These are phyloP conservation scores for Corvus hawaiiensis DNA, from an alignment of 2,113 vertebrate species.

Conservation along the genomic window DNA sequence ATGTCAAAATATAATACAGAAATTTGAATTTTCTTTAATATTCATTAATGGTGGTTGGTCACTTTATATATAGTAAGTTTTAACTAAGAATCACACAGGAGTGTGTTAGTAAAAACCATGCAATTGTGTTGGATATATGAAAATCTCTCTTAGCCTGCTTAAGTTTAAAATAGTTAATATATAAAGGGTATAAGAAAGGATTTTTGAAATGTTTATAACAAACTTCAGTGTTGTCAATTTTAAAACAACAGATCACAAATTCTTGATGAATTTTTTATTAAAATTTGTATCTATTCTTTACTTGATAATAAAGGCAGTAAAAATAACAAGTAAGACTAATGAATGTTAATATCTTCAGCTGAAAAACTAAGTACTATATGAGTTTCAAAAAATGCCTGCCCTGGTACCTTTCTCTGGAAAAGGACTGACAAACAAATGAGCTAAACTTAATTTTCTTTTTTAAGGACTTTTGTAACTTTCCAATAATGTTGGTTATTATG, in stretches of 20 bases:
- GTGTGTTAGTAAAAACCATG: neutral
- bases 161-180: constrained; percentile 23
- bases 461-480: neutral
- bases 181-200: constrained; percentile 19
- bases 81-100: neutral
- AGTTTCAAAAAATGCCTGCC: constrained; percentile 69
- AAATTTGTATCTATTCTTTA: constrained; percentile 83
- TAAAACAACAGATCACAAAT: constrained; percentile 72
- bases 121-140: neutral
- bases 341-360: constrained; percentile 70
- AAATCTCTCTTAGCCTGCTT: constrained; percentile 2
- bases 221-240: constrained; percentile 41
- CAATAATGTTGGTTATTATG: neutral
- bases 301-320: constrained; percentile 79
- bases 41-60: neutral
- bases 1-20: neutral
- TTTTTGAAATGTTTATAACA: constrained; percentile 28
- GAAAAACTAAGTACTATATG: constrained; percentile 74
- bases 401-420: constrained; percentile 45
- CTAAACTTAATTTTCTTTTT: neutral
- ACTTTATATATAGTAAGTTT: neutral
- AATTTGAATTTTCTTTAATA: neutral
- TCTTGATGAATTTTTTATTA: constrained; percentile 81
- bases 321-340: constrained; percentile 75
- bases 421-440: constrained; percentile 61